These are phyloP conservation scores for human DNA, from an alignment of 2,113 vertebrate genomes.

Conservation along the genomic window DNA sequence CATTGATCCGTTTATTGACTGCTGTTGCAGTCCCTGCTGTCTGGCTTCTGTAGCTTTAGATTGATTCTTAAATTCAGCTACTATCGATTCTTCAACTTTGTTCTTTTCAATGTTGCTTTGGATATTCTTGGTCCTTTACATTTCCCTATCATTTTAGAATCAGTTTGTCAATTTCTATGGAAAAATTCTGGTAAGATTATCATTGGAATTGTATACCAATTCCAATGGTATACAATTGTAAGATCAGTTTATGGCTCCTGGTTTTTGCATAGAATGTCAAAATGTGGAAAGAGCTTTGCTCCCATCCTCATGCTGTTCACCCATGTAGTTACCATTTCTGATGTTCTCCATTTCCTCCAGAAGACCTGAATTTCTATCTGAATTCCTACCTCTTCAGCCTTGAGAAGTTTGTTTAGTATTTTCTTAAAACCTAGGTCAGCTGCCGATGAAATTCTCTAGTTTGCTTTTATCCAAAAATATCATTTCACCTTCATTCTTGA, in stretches of 20 bases:
- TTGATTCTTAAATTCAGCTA: background rate
- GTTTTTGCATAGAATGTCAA: background rate
- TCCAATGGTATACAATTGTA: too few relatives aligned
- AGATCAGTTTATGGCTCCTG: too few relatives aligned
- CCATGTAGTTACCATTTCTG: too few relatives aligned
- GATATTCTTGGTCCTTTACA: background rate
- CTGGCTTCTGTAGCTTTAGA: background rate
- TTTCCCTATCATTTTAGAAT: background rate
- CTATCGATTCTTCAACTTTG: background rate
- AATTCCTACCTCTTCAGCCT: too few relatives aligned
- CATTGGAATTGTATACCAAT: background rate
- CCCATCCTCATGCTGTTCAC: rapidly evolving
- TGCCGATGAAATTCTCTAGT: background rate
- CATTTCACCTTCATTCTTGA: background rate
- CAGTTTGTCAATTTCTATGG: background rate
- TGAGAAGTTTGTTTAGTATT: background rate
- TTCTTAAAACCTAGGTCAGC: background rate
- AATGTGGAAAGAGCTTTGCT: background rate
- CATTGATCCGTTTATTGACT: rapidly evolving
- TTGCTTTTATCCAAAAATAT: background rate
- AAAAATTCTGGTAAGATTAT: background rate
- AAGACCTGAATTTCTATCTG: background rate
- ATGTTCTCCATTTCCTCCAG: background rate
- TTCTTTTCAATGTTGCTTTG: background rate
- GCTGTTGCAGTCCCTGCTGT: rapidly evolving